Conservation (phyloP, 2,888 invertebrate species). For the Selenia dentaria region DNA sequence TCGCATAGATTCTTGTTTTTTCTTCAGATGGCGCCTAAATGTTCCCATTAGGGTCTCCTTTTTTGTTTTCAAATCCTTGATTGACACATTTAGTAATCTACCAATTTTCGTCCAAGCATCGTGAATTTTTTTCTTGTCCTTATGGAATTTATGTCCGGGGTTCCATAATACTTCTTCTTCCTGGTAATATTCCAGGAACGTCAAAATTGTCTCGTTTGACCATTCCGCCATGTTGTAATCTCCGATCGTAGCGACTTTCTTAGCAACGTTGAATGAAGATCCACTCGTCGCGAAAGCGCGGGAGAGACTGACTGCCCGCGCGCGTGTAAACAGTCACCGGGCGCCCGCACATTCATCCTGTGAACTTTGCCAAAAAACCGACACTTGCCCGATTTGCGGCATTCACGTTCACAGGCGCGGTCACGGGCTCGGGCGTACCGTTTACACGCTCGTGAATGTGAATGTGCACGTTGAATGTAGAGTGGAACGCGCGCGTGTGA, state of each 20-base stretch:
- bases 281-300: constrained; percentile 31
- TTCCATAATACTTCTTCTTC: constrained; percentile 26
- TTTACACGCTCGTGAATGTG: constrained; percentile 34
- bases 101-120: constrained; percentile 23
- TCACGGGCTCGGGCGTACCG: too few species aligned
- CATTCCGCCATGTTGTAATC: constrained; percentile 28
- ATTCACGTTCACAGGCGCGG: too few species aligned
- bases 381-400: constrained; percentile 33
- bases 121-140: constrained; percentile 30
- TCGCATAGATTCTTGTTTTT: too few species aligned
- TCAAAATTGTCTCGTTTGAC: constrained; percentile 27
- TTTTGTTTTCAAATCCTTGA: constrained; percentile 28
- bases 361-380: constrained; percentile 35
- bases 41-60: constrained; percentile 28
- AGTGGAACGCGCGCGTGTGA: constrained; percentile 32
- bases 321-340: constrained; percentile 19
- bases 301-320: constrained; percentile 29
- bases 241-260: constrained; percentile 26
- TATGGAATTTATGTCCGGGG: constrained; percentile 22
- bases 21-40: constrained; percentile 28
- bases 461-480: constrained; percentile 29
- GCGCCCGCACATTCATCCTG: constrained; percentile 33
- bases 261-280: constrained; percentile 30
- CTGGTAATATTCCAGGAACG: constrained; percentile 29
- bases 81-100: constrained; percentile 25